phyloP scores from a whole-genome alignment of 2,113 vertebrate genomes.

The Crotophaga sulcirostris region DNA sequence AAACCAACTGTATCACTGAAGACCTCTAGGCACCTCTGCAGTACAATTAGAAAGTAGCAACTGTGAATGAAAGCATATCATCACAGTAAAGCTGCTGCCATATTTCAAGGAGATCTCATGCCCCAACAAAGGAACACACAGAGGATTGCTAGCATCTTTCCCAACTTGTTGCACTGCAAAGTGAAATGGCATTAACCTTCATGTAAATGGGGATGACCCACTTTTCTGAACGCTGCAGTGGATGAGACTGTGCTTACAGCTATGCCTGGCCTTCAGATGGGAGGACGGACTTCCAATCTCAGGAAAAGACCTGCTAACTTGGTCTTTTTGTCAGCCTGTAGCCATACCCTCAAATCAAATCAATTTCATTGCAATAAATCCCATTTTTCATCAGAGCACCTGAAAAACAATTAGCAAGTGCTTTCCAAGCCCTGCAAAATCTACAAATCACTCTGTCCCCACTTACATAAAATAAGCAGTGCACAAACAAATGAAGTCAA shows the following conservation, averaged over 20 bases:
- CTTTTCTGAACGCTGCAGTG: neutral
- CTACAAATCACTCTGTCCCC: neutral
- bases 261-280: neutral
- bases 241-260: neutral
- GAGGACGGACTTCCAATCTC: neutral
- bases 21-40: neutral
- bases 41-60: neutral
- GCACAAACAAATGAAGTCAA: neutral
- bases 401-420: neutral
- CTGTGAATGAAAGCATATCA: neutral
- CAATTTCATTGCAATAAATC: neutral
- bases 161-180: neutral
- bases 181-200: neutral
- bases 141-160: neutral
- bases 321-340: neutral
- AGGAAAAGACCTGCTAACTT: neutral
- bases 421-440: neutral
- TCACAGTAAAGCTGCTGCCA: neutral
- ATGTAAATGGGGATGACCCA: neutral
- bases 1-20: neutral
- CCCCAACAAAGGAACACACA: fast-evolving
- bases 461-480: neutral
- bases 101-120: neutral
- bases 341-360: neutral
- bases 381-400: neutral